A percentile compares a stretch with the other conserved stretches of the same genome.
These are phyloP conservation scores for Troides helena DNA, from an alignment of 2,888 invertebrate species.

Conservation along the genomic window DNA sequence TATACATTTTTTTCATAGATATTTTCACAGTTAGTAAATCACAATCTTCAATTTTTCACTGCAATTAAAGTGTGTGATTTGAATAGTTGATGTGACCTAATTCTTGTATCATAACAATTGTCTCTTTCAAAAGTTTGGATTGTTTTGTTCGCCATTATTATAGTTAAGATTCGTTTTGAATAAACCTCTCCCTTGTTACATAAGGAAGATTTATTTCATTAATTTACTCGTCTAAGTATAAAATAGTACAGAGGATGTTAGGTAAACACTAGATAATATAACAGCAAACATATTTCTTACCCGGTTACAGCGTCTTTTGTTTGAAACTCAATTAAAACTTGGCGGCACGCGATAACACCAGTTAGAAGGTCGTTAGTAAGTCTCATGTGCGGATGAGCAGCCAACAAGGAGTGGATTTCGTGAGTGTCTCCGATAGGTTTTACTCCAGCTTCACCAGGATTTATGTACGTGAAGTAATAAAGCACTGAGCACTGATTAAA, in stretches of 20 bases:
- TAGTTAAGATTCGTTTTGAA: too few relatives aligned
- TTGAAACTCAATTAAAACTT: conserved; percentile 66
- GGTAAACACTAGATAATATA: not conserved
- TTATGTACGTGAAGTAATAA: conserved; percentile 32
- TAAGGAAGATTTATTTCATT: too few relatives aligned
- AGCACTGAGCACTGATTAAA: not conserved
- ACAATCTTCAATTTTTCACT: too few relatives aligned
- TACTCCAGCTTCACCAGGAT: conserved; percentile 20
- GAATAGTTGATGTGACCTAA: too few relatives aligned
- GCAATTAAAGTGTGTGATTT: too few relatives aligned
- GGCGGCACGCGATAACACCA: conserved; percentile 44
- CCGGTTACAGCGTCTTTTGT: conserved; percentile 50
- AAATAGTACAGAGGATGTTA: not conserved
- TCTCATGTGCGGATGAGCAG: conserved; percentile 1
- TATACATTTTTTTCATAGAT: too few relatives aligned
- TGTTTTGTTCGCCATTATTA: too few relatives aligned
- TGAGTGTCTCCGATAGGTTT: conserved; percentile 8
- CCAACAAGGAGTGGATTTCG: conserved; percentile 11
- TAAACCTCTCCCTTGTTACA: too few relatives aligned
- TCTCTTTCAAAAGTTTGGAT: too few relatives aligned
- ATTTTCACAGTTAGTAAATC: too few relatives aligned
- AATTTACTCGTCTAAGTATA: not conserved
- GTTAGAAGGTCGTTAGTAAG: conserved; percentile 41
- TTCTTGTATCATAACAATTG: too few relatives aligned
- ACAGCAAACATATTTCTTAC: conserved; percentile 1